Conservation (phyloP, 2,888 invertebrate species). For the Lucinisca nassula region DNA sequence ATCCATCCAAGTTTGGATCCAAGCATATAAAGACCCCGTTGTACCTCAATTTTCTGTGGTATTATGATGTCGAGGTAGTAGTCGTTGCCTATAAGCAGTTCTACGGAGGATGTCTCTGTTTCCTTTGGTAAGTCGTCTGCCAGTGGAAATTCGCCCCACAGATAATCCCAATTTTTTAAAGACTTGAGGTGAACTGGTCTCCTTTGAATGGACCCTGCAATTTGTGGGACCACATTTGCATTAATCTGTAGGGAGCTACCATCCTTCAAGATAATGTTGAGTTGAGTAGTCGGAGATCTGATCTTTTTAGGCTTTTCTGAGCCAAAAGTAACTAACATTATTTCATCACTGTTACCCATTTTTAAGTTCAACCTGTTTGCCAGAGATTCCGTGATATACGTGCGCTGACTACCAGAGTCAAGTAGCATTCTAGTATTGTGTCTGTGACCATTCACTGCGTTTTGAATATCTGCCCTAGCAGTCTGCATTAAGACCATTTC, state of each 20-base stretch:
- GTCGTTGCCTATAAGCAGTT: conserved; percentile 24
- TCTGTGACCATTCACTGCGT: not conserved
- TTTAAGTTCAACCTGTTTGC: not conserved
- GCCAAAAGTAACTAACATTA: conserved; percentile 3
- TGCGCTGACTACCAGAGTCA: conserved; percentile 39
- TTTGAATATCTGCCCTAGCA: conserved; percentile 12
- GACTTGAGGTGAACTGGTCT: not conserved
- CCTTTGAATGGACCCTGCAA: conserved; percentile 10
- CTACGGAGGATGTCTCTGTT: not conserved
- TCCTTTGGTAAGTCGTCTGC: conserved; percentile 12
- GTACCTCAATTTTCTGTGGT: conserved; percentile 1
- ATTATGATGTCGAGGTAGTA: conserved; percentile 10
- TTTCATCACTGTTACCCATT: not conserved
- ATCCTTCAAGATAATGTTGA: not conserved
- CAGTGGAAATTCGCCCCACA: not conserved
- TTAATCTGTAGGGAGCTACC: not conserved
- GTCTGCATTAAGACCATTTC: conserved; percentile 41
- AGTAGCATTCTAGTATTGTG: conserved; percentile 2
- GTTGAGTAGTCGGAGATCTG: not conserved
- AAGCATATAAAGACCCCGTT: conserved; percentile 14
- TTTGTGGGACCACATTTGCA: conserved; percentile 15
- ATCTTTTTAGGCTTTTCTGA: not conserved
- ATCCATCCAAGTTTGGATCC: conserved; percentile 19
- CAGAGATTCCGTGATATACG: conserved; percentile 17
- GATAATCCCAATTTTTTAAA: not conserved